These are phyloP conservation scores for Ernsta delagoae DNA, from an alignment of 2,888 invertebrate genomes.

Conservation along the genomic window DNA sequence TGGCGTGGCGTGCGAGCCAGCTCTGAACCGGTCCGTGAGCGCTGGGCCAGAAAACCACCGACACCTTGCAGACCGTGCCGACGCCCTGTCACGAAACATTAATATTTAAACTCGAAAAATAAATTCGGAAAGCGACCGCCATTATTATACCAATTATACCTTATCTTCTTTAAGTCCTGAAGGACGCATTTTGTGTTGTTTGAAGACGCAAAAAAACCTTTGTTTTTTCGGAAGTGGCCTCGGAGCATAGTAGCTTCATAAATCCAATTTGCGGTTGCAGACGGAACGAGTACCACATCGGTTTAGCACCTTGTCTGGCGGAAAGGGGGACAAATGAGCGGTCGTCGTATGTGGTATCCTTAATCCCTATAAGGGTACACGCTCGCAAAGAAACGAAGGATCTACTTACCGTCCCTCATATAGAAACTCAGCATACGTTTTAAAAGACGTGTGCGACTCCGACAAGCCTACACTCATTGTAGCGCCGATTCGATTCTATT, in stretches of 20 bases:
- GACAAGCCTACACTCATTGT: slow-evolving; percentile 33
- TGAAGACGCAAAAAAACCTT: slow-evolving; percentile 45
- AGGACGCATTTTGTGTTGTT: slow-evolving; percentile 48
- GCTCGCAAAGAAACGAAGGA: slow-evolving; percentile 56
- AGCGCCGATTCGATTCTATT: slow-evolving; percentile 44
- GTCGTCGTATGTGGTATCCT: slow-evolving; percentile 60
- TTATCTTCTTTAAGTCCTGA: slow-evolving; percentile 51
- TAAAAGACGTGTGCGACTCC: slow-evolving; percentile 12
- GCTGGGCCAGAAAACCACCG: slow-evolving; percentile 82
- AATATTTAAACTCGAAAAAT: slow-evolving; percentile 75
- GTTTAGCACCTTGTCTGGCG: slow-evolving; percentile 71
- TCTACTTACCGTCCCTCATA: slow-evolving; percentile 41
- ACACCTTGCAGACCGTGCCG: slow-evolving; percentile 72
- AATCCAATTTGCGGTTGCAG: slow-evolving; percentile 62
- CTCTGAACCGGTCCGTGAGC: slow-evolving; percentile 78
- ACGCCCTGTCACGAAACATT: slow-evolving; percentile 82
- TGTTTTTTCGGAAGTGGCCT: slow-evolving; percentile 53
- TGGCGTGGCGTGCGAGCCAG: slow-evolving; percentile 70
- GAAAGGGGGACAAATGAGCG: slow-evolving; percentile 71
- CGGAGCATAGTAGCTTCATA: slow-evolving; percentile 49
- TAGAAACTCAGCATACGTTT: slow-evolving; percentile 41
- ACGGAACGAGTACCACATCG: slow-evolving; percentile 56
- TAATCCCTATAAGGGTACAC: slow-evolving; percentile 66
- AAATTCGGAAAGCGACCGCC: slow-evolving; percentile 65
- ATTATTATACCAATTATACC: slow-evolving; percentile 72